Conservation (phyloP, 92 coral and sea anemone species). For the Palythoa heliodiscus region DNA sequence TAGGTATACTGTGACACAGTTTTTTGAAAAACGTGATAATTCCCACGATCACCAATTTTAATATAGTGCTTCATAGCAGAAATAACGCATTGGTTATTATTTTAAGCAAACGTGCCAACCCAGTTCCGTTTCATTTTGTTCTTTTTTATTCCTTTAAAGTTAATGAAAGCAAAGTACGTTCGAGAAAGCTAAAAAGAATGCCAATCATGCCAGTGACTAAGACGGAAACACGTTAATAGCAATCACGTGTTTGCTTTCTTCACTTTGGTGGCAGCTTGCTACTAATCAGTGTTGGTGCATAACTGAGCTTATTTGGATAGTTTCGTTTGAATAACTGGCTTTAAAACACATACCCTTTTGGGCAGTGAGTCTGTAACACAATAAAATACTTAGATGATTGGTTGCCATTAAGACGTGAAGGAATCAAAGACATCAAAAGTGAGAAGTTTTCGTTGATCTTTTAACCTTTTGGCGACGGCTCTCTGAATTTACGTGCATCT, state of each 20-base stretch:
- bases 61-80: background rate
- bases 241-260: background rate
- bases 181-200: conserved; percentile 21
- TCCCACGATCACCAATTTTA: background rate
- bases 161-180: background rate
- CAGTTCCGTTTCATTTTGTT: conserved; percentile 1
- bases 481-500: background rate
- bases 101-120: background rate
- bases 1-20: background rate
- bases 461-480: background rate
- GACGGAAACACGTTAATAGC: background rate
- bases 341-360: background rate
- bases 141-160: background rate
- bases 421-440: background rate
- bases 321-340: background rate
- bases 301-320: background rate
- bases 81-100: background rate
- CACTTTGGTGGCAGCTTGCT: background rate
- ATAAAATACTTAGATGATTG: background rate
- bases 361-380: background rate
- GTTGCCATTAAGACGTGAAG: background rate
- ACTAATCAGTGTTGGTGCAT: background rate
- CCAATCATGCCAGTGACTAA: background rate
- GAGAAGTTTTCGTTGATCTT: background rate
- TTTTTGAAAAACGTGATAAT: background rate